Evolutionary conservation across 1,140 invertebrate genomes (phyloP).

Genomic region (Drosophila nannoptera): DNA sequence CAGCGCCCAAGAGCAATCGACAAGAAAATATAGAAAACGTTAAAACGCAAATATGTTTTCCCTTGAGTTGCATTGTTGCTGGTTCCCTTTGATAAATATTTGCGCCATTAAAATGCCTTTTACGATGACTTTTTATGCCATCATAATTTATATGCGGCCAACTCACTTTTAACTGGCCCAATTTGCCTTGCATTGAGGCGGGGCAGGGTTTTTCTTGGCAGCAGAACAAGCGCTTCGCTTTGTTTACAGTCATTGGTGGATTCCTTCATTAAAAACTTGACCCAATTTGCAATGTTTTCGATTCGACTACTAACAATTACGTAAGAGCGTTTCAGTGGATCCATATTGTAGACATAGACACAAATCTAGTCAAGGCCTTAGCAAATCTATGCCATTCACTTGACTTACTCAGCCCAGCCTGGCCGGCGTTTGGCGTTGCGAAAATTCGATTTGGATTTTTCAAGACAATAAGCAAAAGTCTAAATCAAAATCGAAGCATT

Average conservation of each 20-base stretch:
- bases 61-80: slow-evolving; percentile 37
- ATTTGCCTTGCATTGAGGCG: slow-evolving; percentile 44
- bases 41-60: slow-evolving; percentile 14
- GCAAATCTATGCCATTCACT: slow-evolving; percentile 63
- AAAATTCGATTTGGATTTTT: slow-evolving; percentile 47
- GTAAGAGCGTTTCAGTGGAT: slow-evolving; percentile 32
- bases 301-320: slow-evolving; percentile 33
- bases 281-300: slow-evolving; percentile 36
- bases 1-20: slow-evolving; percentile 28
- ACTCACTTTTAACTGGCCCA: slow-evolving; percentile 21
- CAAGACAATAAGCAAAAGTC: slow-evolving; percentile 8
- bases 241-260: slow-evolving; percentile 44
- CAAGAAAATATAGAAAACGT: slow-evolving; percentile 4
- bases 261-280: slow-evolving; percentile 55
- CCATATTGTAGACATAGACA: slow-evolving; percentile 38
- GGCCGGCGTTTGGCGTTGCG: slow-evolving; percentile 48
- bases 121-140: slow-evolving; percentile 23
- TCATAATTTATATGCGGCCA: slow-evolving; percentile 30
- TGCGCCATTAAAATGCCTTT: slow-evolving; percentile 46
- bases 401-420: slow-evolving; percentile 31
- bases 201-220: slow-evolving; percentile 50
- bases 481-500: slow-evolving; percentile 19
- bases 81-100: slow-evolving; percentile 30
- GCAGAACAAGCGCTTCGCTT: slow-evolving; percentile 45
- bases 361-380: slow-evolving; percentile 55